Evolutionary conservation across 2,888 invertebrate genomes (phyloP), one percentile per base, ranked within the genome.

Genomic region (Caenorhabditis sp.): DNA sequence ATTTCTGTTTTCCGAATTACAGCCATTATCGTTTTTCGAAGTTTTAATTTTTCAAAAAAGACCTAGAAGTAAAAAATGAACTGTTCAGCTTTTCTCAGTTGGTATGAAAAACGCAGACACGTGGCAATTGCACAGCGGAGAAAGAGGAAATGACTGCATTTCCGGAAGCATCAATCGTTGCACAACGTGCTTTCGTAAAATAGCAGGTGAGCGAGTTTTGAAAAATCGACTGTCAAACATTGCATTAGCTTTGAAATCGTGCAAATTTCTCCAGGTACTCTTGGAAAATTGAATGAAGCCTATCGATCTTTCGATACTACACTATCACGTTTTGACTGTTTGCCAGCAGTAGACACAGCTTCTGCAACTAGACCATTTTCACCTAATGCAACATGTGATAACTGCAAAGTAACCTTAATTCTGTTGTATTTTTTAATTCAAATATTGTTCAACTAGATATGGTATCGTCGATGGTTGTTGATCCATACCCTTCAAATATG

Each of bases 361-460:
- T 78, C 85, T 55, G 87, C 88, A 24, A 88, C 88, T 35, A 73
- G 88, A 65, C 88, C 88, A 26, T 88, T 88, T 72, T 88, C 87
- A 15, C 88, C 88, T 26, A 88, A 88, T 70, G 87, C 86, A 7
- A 87, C 88, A 9, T 88, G 88, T 68, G 59, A 75, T 24, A 83
- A 85, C 56, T 88, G 88, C 82, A 85, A 85, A 78, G 88, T 88
- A 4, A 17, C 11, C 32, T 2, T 24, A 32, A 22, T 9, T 4
- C 5, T 37, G 11, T 22, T 45, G 15, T 4, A 43, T 0, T n/a
- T 22, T 17, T 13, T 17, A 11, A 41, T 37, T 35, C n/a, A 26
- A 27, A 17, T 39, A 2, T 80, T 87, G 52, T n/a, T n/a, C n/a
- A n/a, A n/a, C n/a, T 73, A 88, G 88, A 76, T 80, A 52, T 88